phyloP scores from a whole-genome alignment of 2,113 vertebrate genomes.

The Apteryx owenii region DNA sequence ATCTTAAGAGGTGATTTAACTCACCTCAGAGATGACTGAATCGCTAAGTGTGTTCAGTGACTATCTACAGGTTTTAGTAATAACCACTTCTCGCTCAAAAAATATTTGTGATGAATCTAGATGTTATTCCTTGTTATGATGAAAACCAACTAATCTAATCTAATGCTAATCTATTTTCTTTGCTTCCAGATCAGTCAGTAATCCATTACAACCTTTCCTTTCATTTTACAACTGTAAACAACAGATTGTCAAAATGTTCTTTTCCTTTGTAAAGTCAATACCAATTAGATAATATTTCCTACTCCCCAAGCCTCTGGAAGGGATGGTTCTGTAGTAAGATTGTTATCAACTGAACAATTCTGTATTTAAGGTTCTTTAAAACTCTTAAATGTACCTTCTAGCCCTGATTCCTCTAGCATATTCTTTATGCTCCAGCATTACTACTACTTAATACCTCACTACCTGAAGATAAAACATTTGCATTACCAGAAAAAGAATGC shows the following conservation, averaged over 20 bases:
- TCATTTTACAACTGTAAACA: not conserved
- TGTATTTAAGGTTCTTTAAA: not conserved
- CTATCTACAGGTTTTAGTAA: not conserved
- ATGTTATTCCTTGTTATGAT: not conserved
- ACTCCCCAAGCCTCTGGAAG: not conserved
- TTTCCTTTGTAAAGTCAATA: not conserved
- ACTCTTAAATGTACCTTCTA: not conserved
- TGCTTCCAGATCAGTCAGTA: not conserved
- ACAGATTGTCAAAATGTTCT: not conserved
- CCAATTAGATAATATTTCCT: not conserved
- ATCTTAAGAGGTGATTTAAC: not conserved
- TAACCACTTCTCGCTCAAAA: not conserved
- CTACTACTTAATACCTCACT: not conserved
- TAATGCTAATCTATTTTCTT: not conserved
- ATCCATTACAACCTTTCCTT: not conserved
- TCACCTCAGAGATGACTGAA: not conserved
- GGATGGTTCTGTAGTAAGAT: not conserved
- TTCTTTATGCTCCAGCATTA: not conserved
- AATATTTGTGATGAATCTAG: not conserved
- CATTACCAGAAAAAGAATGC: not conserved
- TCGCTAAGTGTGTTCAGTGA: not conserved
- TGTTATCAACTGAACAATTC: not conserved
- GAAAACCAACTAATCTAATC: not conserved
- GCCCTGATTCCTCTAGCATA: not conserved
- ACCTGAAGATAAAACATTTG: not conserved